These are phyloP conservation scores for Andricus grossulariae DNA, from an alignment of 1,140 invertebrate species.

Conservation along the genomic window DNA sequence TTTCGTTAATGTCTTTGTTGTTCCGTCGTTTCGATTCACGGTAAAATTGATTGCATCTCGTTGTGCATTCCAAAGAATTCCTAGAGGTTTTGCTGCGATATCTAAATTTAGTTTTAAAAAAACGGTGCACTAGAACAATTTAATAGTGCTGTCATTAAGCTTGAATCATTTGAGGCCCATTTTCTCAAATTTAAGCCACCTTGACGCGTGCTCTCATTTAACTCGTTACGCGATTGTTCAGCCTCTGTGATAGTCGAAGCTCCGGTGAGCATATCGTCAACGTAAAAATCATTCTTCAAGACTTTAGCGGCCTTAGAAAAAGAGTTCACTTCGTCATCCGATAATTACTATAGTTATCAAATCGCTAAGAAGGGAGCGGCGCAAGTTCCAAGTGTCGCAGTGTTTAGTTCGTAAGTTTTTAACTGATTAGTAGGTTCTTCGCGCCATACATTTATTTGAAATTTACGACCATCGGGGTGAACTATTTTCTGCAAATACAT, in stretches of 20 bases:
- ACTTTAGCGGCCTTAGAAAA: conserved; percentile 51
- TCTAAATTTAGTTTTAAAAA: neutral
- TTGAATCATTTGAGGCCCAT: no score
- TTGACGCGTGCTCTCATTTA: no score
- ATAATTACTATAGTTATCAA: conserved; percentile 57
- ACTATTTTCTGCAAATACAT: conserved; percentile 60
- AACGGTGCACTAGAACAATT: no score
- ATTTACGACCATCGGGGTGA: conserved; percentile 49
- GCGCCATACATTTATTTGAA: conserved; percentile 67
- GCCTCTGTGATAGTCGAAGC: no score
- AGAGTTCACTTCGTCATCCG: conserved; percentile 47
- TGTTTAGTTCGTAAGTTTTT: conserved; percentile 53
- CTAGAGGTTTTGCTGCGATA: neutral
- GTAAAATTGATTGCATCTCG: neutral
- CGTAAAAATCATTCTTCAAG: conserved; percentile 69
- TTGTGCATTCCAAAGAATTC: neutral
- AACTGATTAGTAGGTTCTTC: conserved; percentile 46
- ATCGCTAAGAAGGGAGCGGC: conserved; percentile 64
- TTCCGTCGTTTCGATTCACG: neutral
- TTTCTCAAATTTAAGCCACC: no score
- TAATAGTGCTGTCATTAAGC: no score
- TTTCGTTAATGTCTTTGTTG: conserved; percentile 29
- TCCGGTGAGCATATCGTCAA: no score
- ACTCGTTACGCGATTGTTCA: no score
- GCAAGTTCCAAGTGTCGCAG: conserved; percentile 58